A percentile compares a stretch with the other conserved stretches of the same genome.
Evolutionary conservation across 2,113 vertebrate species (phyloP).

Genomic region (Danionella cerebrum): DNA sequence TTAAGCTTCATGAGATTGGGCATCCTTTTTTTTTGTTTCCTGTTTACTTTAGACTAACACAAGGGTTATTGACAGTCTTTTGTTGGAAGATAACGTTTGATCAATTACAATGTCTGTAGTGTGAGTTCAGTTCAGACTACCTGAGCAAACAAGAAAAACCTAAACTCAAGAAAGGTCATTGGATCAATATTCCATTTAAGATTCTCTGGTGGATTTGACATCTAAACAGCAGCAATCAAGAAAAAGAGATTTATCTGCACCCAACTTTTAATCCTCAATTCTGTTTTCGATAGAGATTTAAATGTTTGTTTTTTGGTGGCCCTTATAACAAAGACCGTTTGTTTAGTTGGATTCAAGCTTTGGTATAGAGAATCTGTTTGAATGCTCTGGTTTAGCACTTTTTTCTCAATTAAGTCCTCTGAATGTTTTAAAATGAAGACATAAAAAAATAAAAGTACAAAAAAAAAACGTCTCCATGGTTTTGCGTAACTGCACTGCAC

Average conservation of each 20-base stretch:
- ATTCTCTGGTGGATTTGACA: constrained; percentile 58
- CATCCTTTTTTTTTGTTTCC: constrained; percentile 8
- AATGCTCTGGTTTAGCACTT: too few relatives aligned
- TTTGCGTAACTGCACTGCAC: too few relatives aligned
- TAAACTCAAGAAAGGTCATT: constrained; percentile 63
- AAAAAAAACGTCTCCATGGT: too few relatives aligned
- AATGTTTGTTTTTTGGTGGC: background rate
- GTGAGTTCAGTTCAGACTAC: constrained; percentile 54
- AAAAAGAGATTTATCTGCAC: constrained; percentile 62
- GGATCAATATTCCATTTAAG: constrained; percentile 76
- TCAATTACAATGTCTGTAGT: constrained; percentile 45
- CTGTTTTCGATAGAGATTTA: constrained; percentile 42
- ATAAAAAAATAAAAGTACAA: too few relatives aligned
- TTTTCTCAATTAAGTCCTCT: too few relatives aligned
- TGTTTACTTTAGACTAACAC: constrained; percentile 38
- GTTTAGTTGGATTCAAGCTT: background rate
- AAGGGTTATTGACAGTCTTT: constrained; percentile 52
- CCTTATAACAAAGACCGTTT: constrained; percentile 1
- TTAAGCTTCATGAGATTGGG: background rate
- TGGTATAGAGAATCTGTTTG: too few relatives aligned
- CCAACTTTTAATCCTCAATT: constrained; percentile 42
- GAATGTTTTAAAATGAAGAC: too few relatives aligned
- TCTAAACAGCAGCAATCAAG: constrained; percentile 54
- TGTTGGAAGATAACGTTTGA: constrained; percentile 55
- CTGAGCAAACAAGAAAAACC: constrained; percentile 57